Base-by-base conservation (phyloP, 1,140 invertebrate species). In the Drosophila dunni region DNA sequence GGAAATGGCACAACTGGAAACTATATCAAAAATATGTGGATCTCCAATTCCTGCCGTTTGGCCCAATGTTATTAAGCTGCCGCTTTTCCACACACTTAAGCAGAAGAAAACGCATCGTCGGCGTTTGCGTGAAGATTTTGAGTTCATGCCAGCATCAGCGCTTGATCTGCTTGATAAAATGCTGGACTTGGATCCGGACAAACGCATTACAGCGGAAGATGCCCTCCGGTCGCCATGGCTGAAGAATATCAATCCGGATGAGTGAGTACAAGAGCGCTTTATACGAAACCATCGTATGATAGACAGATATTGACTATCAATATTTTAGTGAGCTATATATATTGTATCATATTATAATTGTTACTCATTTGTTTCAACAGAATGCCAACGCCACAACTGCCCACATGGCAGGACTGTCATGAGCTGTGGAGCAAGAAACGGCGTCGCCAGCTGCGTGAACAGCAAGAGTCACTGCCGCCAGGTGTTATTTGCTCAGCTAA, bases 341-440 rank as follows among this genome's bases (percentile, higher is more conserved):
- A 0, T 29, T 42, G 13, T 42, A 24, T 20, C 17, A 20, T 2
- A 20, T 20, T 20, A 56, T 10, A 44, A 58, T 56, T 56, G 9
- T 93, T 69, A 24, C 29, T 34, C 29, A 46, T 42, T 33, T 77
- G n/a, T 54, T 69, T 69, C 42, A 33, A 34, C 93, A 98, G 97
- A 93, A 97, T 97, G 95, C 94, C 95, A 62, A 95, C 95, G 13
- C 96, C 96, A 9, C 94, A 96, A 83, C 92, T 99, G 70, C 99
- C 99, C 1, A 97, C 96, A 29, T 97, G 97, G 95, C 98, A 99
- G 94, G 99, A 99, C 93, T 99, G 99, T 93, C 99, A 99, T 93
- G 99, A 99, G 93, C 94, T 99, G 83, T 99, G 98, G 98, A 98
- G 97, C 79, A 99, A 99, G 93, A 97, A 97, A 91, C 94, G 97